Base-by-base conservation (phyloP, 2,113 vertebrate genomes). In the Lampris incognitus region DNA sequence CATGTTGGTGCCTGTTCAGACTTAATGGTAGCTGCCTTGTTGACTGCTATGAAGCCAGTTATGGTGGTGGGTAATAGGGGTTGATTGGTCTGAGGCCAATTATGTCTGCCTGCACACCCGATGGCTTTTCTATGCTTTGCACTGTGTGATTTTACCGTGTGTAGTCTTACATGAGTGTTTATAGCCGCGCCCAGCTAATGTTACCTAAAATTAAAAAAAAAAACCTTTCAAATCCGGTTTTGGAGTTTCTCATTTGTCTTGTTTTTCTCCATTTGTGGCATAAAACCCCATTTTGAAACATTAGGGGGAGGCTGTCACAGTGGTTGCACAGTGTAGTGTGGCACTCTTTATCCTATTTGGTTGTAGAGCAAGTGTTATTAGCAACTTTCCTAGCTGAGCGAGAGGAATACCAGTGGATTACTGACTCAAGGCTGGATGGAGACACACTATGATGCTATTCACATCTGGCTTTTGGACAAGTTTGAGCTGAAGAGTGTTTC, bases 81-180 rank as follows among this genome's bases (percentile, higher is more conserved):
- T 89, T 90, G 85, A 92, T 92, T 93, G 87, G 89, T 90, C 67
- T 85, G 87, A 88, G 89, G 84, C 82, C 88, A 91, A 92, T 93
- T 93, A 89, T 55, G 70, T 73, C 79, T 39, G 7, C 77, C 81
- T 77, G 75, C 81, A 83, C 69, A 74, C 74, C 78, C 76, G 24
- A 44, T 78, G 66, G 78, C 76, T 85, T 77, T 75, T 82, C 24
- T 64, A 66, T 69, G 77, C 79, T 77, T 69, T 4, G 46, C 84
- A 74, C 68, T 67, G 74, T 78, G 76, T 72, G 69, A 72, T 72
- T 50, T 86, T 84, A 79, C 24, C 36, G 4, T 50, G 69, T 82
- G 79, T 83, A 79, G 82, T 85, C 71, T 72, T 61, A 74, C 74
- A 75, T 69, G 85, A 88, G 24, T 24, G 24, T 24, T 24, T 24